Conservation (phyloP, 2,888 invertebrate genomes). For the Acleris literana region DNA sequence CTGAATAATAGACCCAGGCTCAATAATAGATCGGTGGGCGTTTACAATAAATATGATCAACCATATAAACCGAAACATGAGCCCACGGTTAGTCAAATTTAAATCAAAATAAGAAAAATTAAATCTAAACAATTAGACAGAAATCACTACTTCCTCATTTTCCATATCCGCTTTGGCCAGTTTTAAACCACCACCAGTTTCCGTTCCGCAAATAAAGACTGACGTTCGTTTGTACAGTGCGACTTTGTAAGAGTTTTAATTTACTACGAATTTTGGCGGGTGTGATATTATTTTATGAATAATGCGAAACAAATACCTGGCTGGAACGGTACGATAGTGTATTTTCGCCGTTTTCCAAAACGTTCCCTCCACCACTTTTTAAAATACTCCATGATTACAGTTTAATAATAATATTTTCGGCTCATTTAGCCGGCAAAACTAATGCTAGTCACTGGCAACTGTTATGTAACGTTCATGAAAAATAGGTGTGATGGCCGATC, state of each 20-base stretch:
- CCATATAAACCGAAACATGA: no score
- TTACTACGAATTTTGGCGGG: no score
- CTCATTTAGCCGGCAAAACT: conserved; percentile 10
- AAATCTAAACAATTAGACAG: no score
- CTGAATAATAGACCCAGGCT: no score
- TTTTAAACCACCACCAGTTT: not conserved
- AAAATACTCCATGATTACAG: conserved; percentile 62
- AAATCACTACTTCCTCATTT: not conserved
- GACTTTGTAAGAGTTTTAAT: no score
- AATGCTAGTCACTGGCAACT: conserved; percentile 7
- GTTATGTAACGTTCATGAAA: conserved; percentile 12
- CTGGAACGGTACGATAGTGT: conserved; percentile 71
- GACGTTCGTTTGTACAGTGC: not conserved
- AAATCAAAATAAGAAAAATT: no score
- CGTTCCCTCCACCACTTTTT: conserved; percentile 69
- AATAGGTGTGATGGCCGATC: conserved; percentile 38
- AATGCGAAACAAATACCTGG: conserved; percentile 60
- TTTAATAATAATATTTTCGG: not conserved
- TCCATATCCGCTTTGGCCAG: not conserved
- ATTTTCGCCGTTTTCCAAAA: conserved; percentile 66
- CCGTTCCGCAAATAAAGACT: not conserved
- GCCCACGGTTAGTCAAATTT: no score
- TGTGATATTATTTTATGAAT: not conserved
- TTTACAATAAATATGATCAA: no score
- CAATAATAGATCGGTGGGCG: no score